phyloP scores from a whole-genome alignment of 2,113 vertebrate species.

The Eidolon helvum region DNA sequence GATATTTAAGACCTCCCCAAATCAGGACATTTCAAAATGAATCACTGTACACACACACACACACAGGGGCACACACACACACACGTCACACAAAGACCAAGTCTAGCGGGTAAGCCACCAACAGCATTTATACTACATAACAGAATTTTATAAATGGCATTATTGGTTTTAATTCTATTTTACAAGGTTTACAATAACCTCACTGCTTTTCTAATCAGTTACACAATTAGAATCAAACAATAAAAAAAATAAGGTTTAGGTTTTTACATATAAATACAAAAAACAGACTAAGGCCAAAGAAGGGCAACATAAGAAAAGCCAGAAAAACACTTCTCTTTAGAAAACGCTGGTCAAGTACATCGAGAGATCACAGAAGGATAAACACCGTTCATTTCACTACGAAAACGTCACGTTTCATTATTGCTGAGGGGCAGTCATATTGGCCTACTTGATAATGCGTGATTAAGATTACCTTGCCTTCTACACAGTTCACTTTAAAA shows the following conservation, averaged over 20 bases:
- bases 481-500: not conserved
- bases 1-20: not conserved
- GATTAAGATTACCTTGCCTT: not conserved
- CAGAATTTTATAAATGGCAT: not conserved
- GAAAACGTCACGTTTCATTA: not conserved
- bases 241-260: not conserved
- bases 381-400: not conserved
- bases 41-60: not conserved
- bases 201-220: constrained; percentile 13
- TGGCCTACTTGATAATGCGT: not conserved
- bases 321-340: not conserved
- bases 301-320: not conserved
- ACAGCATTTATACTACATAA: not conserved
- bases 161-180: constrained; percentile 11
- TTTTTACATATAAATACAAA: constrained; percentile 4
- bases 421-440: not conserved
- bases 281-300: not conserved
- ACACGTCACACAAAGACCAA: not conserved
- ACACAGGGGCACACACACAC: not conserved
- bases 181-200: not conserved
- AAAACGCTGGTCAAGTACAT: not conserved
- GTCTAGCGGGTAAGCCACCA: not conserved
- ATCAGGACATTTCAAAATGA: constrained; percentile 22
- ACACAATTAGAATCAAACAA: constrained; percentile 4
- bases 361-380: not conserved